Conservation (phyloP, 2,797 vertebrate genomes). For the Falco peregrinus region DNA sequence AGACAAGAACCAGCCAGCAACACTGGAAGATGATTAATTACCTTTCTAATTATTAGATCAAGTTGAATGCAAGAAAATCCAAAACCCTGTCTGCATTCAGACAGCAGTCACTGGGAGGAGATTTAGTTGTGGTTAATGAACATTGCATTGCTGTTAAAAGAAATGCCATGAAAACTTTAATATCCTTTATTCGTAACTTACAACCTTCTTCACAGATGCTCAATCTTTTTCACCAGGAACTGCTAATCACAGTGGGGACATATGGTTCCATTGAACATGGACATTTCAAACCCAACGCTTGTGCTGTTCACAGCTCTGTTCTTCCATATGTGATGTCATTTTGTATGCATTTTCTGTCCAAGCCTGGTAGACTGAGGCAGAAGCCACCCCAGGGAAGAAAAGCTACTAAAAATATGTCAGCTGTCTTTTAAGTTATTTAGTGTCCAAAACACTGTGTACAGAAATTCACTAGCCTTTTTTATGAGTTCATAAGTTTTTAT, state of each 20-base stretch:
- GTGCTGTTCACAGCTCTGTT: slow-evolving; percentile 14
- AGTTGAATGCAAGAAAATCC: not conserved
- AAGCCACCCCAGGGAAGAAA: not conserved
- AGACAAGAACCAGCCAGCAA: not conserved
- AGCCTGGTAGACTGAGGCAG: slow-evolving; percentile 45
- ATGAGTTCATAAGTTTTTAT: slow-evolving; percentile 58
- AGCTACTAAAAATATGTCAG: slow-evolving; percentile 49
- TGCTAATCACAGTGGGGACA: not conserved
- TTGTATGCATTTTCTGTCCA: slow-evolving; percentile 13
- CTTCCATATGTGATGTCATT: slow-evolving; percentile 36
- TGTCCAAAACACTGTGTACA: slow-evolving; percentile 26
- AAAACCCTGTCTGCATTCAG: not conserved
- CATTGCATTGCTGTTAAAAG: not conserved
- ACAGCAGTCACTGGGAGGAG: not conserved
- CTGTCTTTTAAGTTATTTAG: slow-evolving; percentile 36
- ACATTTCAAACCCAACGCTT: not conserved
- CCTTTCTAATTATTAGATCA: not conserved
- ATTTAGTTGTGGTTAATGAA: not conserved
- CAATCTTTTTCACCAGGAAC: not conserved
- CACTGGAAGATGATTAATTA: not conserved
- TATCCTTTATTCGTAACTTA: not conserved
- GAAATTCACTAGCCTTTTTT: slow-evolving; percentile 31
- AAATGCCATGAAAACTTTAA: not conserved
- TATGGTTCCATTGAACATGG: slow-evolving; percentile 40
- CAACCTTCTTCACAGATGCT: slow-evolving; percentile 28